These are phyloP conservation scores for Sula dactylatra DNA, from an alignment of 2,113 vertebrate species.

Conservation along the genomic window DNA sequence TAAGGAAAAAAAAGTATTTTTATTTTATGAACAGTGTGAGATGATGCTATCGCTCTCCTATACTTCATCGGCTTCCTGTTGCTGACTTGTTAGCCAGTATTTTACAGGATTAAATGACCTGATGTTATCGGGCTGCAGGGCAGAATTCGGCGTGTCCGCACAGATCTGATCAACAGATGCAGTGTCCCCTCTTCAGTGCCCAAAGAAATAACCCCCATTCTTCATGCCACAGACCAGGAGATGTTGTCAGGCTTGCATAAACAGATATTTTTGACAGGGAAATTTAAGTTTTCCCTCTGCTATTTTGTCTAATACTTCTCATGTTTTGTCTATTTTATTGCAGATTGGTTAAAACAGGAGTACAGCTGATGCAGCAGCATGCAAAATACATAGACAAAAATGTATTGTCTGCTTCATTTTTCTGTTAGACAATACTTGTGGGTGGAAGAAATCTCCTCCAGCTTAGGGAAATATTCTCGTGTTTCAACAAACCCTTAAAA, in stretches of 20 bases:
- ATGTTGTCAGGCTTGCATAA: constrained; percentile 9
- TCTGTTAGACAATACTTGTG: neutral
- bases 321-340: constrained; percentile 53
- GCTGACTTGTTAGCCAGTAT: neutral
- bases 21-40: neutral
- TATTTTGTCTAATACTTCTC: constrained; percentile 61
- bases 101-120: constrained; percentile 2
- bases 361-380: accelerated
- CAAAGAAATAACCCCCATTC: constrained; percentile 17
- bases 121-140: neutral
- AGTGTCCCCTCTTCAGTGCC: neutral
- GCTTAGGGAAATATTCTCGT: neutral
- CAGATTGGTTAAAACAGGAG: neutral
- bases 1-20: neutral
- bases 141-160: neutral
- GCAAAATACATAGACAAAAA: neutral
- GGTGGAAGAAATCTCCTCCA: neutral
- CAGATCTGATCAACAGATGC: neutral
- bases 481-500: neutral
- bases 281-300: neutral
- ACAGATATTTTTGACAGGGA: constrained; percentile 50
- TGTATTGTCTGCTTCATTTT: neutral
- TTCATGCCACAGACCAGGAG: neutral
- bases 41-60: neutral
- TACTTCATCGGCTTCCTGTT: constrained; percentile 11